Percentiles rank a stretch among this genome's conserved stretches.
phyloP scores from a whole-genome alignment of 2,113 vertebrate genomes.

The Felis chaus region DNA sequence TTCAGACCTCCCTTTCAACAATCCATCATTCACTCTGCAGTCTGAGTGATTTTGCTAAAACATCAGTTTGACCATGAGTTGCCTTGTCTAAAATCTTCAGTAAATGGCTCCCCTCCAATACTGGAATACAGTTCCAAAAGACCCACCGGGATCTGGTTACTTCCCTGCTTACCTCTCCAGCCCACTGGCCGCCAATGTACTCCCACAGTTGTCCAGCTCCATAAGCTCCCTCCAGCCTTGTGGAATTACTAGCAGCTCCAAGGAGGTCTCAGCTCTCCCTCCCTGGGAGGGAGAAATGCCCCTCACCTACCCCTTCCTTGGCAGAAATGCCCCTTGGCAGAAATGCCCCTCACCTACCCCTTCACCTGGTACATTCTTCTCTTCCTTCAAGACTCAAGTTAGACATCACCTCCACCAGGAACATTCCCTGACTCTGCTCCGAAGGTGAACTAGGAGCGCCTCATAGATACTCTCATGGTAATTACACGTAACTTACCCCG shows the following conservation, averaged over 20 bases:
- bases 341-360: not conserved
- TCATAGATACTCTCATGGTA: not conserved
- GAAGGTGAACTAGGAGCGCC: not conserved
- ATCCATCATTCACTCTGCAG: not conserved
- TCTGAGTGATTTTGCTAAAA: not conserved
- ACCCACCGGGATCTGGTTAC: not conserved
- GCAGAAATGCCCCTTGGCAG: not conserved
- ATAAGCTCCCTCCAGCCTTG: not conserved
- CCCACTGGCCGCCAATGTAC: not conserved
- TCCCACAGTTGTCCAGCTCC: not conserved
- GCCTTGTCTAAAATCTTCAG: not conserved
- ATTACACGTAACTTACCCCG: not conserved
- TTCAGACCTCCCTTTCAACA: not conserved
- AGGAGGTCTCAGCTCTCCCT: not conserved
- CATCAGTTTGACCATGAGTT: not conserved
- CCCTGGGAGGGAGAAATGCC: not conserved
- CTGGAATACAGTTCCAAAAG: not conserved
- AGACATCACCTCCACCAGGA: not conserved
- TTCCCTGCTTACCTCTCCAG: not conserved
- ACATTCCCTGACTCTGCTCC: not conserved
- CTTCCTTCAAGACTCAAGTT: not conserved
- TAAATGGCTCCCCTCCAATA: not conserved
- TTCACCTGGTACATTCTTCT: not conserved
- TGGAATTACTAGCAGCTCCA: not conserved
- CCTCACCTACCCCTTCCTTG: not conserved